A percentile compares a stretch with the other conserved stretches of the same genome.
phyloP scores from a whole-genome alignment of 2,113 vertebrate species.

The Toxotes jaculatrix region DNA sequence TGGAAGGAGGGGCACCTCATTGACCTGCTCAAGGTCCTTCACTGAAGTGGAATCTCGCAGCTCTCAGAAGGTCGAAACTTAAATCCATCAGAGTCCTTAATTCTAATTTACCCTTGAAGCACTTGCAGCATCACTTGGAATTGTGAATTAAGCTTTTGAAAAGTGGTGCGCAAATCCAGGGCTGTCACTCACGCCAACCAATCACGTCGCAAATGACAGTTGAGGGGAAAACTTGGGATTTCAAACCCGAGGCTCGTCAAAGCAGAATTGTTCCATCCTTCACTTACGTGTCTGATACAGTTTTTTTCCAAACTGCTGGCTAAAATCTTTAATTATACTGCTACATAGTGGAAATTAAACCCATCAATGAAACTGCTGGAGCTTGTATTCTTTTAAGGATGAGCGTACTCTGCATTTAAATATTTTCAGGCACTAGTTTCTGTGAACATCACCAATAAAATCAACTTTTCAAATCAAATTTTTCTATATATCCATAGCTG shows the following conservation, averaged over 20 bases:
- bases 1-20: background rate
- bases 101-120: background rate
- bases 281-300: background rate
- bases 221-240: background rate
- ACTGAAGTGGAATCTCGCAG: constrained; percentile 6
- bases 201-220: background rate
- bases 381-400: background rate
- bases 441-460: background rate
- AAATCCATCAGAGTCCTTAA: background rate
- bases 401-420: background rate
- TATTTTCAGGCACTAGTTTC: background rate
- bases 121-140: background rate
- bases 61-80: constrained; percentile 12
- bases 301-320: background rate
- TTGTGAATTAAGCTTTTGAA: background rate
- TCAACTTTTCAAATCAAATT: too few species aligned
- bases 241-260: background rate
- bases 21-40: background rate
- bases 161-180: background rate
- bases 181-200: background rate
- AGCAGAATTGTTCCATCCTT: background rate
- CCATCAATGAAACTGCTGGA: background rate
- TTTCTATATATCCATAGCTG: background rate
- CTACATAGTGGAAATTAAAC: background rate
- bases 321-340: background rate